phyloP scores from a whole-genome alignment of 37 sponge, comb jelly and placozoan species.

The Diacarnus erythraeanus region DNA sequence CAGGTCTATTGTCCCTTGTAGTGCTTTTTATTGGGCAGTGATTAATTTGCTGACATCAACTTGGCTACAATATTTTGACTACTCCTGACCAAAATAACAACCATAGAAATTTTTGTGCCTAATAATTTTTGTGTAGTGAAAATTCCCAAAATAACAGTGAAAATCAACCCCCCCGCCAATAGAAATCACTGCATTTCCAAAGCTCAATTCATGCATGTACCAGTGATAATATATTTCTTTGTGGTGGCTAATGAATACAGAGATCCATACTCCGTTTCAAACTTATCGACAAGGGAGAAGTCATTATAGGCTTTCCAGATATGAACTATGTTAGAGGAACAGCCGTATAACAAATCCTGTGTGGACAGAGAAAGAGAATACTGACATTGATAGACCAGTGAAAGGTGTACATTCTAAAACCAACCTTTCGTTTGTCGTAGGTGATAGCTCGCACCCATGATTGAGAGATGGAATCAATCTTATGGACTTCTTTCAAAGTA shows the following conservation, averaged over 20 bases:
- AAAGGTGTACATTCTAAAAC: too few species aligned
- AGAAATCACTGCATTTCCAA: background rate
- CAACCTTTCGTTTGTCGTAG: constrained; percentile 75
- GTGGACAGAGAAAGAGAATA: background rate
- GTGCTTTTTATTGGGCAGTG: too few species aligned
- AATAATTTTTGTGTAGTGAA: too few species aligned
- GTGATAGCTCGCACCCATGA: constrained; percentile 83
- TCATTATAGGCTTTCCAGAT: constrained; percentile 73
- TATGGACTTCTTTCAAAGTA: constrained; percentile 75
- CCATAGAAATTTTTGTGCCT: too few species aligned
- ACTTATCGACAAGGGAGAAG: constrained; percentile 56
- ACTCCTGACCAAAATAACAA: too few species aligned
- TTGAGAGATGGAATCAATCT: constrained; percentile 50
- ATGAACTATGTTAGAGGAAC: constrained; percentile 83
- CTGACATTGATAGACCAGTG: background rate
- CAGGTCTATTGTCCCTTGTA: too few species aligned
- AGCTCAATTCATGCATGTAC: constrained; percentile 21
- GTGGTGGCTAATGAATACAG: constrained; percentile 88
- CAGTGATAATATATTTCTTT: constrained; percentile 77
- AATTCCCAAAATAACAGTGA: too few species aligned
- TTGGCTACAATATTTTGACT: too few species aligned
- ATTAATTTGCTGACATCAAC: too few species aligned
- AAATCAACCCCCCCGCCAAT: too few species aligned
- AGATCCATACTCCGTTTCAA: constrained; percentile 74
- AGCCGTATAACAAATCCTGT: constrained; percentile 75